phyloP scores from a whole-genome alignment of 2,113 vertebrate species.

The Saguinus imperator region DNA sequence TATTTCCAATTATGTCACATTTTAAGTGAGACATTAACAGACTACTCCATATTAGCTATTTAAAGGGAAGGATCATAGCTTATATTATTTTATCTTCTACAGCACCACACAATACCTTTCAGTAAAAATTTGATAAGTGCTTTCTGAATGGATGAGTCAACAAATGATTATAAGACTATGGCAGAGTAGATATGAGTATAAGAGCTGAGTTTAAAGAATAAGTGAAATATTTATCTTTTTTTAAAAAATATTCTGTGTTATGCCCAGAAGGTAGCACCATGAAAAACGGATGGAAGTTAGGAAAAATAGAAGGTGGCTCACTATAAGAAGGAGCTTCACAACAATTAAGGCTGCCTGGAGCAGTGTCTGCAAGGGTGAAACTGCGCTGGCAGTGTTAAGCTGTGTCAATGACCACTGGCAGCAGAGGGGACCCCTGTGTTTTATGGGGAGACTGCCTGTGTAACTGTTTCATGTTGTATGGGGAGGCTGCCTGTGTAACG shows the following conservation, averaged over 20 bases:
- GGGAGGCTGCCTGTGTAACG: background rate
- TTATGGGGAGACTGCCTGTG: background rate
- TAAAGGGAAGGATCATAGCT: background rate
- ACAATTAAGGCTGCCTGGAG: background rate
- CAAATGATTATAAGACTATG: background rate
- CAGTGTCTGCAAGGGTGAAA: background rate
- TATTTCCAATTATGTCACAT: background rate
- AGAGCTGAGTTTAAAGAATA: background rate
- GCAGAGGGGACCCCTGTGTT: background rate
- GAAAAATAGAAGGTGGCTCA: background rate
- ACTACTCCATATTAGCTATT: background rate
- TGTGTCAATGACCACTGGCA: too few species aligned
- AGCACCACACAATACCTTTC: background rate
- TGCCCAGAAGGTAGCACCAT: background rate
- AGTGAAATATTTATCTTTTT: background rate
- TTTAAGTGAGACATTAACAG: background rate
- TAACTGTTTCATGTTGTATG: too few species aligned
- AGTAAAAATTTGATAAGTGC: background rate
- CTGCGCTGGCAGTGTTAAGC: fast-evolving
- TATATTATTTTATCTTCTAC: background rate
- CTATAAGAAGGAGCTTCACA: background rate
- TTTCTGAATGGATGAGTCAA: background rate
- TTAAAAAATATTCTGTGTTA: background rate
- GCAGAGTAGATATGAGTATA: background rate
- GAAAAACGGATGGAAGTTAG: background rate